Evolutionary conservation across 2,888 invertebrate genomes (phyloP).

Genomic region (Rhamnusium bicolor): DNA sequence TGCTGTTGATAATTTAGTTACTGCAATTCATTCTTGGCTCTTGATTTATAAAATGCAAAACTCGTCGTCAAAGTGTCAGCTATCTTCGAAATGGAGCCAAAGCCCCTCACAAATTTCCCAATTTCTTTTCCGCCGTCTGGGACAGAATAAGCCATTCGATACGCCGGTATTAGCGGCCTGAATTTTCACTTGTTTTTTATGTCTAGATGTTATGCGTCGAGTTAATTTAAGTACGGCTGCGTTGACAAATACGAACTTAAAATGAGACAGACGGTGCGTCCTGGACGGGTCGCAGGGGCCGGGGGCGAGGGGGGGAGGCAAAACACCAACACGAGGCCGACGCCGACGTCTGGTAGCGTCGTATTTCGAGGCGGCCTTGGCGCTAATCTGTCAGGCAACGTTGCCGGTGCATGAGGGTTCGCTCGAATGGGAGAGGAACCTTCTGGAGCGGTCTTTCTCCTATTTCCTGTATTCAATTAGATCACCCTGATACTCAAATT

Average conservation of each 20-base stretch:
- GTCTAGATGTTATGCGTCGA: constrained; percentile 12
- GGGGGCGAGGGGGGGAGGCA: neutral
- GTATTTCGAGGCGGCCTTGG: constrained; percentile 33
- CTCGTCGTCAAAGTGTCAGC: neutral
- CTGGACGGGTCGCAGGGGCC: constrained; percentile 1
- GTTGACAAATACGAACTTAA: constrained; percentile 32
- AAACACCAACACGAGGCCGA: constrained; percentile 25
- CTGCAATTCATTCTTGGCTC: no score
- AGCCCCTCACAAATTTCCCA: neutral
- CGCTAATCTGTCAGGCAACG: constrained; percentile 28
- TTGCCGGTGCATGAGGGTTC: constrained; percentile 3
- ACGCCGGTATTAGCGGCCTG: neutral
- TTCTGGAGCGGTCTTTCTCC: neutral
- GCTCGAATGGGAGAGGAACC: neutral
- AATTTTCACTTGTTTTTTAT: constrained; percentile 4
- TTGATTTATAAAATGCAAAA: neutral
- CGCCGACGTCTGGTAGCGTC: constrained; percentile 33
- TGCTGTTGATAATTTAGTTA: no score
- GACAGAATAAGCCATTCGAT: neutral
- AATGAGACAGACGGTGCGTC: constrained; percentile 31
- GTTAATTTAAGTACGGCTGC: constrained; percentile 27
- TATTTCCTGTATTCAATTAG: no score
- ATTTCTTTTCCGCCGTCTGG: neutral
- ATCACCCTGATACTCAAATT: no score
- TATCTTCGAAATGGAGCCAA: neutral